Conservation (phyloP, 2,113 vertebrate genomes). For the Lontra canadensis region DNA sequence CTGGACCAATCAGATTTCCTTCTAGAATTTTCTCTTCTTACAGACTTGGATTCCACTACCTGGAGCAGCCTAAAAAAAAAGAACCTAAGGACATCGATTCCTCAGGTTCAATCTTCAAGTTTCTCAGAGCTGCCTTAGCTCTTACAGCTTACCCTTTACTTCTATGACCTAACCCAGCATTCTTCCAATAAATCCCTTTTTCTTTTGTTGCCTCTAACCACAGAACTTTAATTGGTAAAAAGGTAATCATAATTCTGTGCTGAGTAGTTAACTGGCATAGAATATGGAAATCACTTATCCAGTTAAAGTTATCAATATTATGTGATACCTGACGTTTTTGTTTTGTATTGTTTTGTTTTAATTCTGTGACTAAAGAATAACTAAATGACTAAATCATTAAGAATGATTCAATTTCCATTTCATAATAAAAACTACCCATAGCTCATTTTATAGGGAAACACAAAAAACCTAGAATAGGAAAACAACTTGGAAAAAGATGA, state of each 20-base stretch:
- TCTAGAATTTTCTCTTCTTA: neutral
- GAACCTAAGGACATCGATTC: neutral
- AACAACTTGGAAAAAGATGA: slow-evolving; percentile 6
- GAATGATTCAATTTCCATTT: neutral
- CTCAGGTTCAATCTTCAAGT: neutral
- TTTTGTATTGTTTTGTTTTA: neutral
- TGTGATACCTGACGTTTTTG: neutral
- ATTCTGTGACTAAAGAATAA: slow-evolving; percentile 17
- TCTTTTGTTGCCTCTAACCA: neutral
- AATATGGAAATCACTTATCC: neutral
- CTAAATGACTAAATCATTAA: neutral
- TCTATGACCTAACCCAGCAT: neutral
- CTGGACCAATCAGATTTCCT: neutral
- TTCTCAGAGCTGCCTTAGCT: neutral
- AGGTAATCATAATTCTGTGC: neutral
- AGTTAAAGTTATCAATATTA: neutral
- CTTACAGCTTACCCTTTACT: neutral
- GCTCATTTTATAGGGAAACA: neutral
- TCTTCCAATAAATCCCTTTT: neutral
- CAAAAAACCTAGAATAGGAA: neutral
- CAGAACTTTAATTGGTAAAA: neutral
- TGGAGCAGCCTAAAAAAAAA: neutral
- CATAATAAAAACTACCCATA: slow-evolving; percentile 22
- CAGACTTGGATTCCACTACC: neutral
- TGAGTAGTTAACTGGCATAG: neutral